Base-by-base conservation (phyloP, 2,113 vertebrate genomes). In the Phalacrocorax brasilianus region DNA sequence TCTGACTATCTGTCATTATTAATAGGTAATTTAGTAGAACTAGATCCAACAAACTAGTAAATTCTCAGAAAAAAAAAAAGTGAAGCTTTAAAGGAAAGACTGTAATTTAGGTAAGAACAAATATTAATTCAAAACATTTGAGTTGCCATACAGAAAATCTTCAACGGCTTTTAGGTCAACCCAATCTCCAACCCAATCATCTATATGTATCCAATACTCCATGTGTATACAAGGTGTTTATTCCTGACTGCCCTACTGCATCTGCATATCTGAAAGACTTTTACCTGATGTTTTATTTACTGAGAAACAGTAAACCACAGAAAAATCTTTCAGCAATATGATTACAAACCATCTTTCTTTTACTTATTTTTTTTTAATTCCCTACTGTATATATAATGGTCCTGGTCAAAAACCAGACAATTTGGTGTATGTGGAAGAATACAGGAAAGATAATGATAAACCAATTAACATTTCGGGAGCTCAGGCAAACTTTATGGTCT, bases 381-480 rank as follows among this genome's bases (percentile, higher is more conserved):
- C 4, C 3, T 23, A 5, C 14, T 62, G 6, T 24, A 16, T 35
- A 28, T 24, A 28, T 59, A 65, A 59, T 49, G 21, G 35, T 35
- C 19, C 14, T 66, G 19, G 4, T 11, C 7, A 61, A 61, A 13
- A 0, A 1, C 11, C 11, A 72, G 38, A 16, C 1, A n/a, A 21
- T 47, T n/a, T 77, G 4, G 8, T 49, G 19, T 23, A 45, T 24
- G 8, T 49, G 15, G 22, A 78, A 59, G 14, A 79, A 30, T 32
- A 70, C 11, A 14, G 11, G 14, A 76, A 66, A 77, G 22, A 11
- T 20, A n/a, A 71, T 18, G 12, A 53, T 49, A 66, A 53, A 65
- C 8, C 59, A 75, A 40, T 22, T 50, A 70, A 70, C 2, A n/a
- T 18, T 76, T 35, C 47, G 22, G 32, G 14, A 79, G 12, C 13